phyloP scores from a whole-genome alignment of 2,888 invertebrate genomes.

The Trilocha varians region DNA sequence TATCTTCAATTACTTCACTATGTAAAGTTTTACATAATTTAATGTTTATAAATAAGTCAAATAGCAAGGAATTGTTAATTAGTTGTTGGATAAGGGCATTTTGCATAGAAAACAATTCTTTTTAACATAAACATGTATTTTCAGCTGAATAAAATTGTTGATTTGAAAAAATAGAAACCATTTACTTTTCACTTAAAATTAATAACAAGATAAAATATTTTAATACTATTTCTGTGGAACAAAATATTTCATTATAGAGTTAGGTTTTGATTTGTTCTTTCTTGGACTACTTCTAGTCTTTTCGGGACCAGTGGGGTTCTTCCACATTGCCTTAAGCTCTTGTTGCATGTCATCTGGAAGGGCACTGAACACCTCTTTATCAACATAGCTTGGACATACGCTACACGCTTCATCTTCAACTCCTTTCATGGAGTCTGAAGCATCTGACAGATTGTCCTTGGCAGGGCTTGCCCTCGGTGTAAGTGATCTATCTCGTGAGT shows the following conservation, averaged over 20 bases:
- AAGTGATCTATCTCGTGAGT: conserved; percentile 57
- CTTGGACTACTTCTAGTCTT: conserved; percentile 56
- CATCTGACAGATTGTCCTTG: conserved; percentile 53
- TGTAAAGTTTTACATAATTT: too few relatives aligned
- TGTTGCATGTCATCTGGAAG: conserved; percentile 81
- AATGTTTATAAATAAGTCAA: too few relatives aligned
- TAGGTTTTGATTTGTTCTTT: conserved; percentile 73
- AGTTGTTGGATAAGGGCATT: too few relatives aligned
- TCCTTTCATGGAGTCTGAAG: conserved; percentile 56
- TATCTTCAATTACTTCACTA: too few relatives aligned
- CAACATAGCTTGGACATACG: conserved; percentile 78
- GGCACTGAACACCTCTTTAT: conserved; percentile 79
- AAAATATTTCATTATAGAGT: conserved; percentile 80
- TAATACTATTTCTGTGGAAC: conserved; percentile 77
- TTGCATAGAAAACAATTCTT: conserved; percentile 27
- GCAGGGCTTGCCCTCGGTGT: conserved; percentile 64
- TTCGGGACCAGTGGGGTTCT: conserved; percentile 59
- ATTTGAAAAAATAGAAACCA: conserved; percentile 74
- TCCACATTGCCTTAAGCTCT: conserved; percentile 81
- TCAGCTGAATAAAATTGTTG: conserved; percentile 71
- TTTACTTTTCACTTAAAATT: conserved; percentile 70
- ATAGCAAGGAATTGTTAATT: too few relatives aligned
- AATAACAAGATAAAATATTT: conserved; percentile 64
- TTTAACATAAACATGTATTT: conserved; percentile 71
- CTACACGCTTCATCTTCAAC: conserved; percentile 52